Conservation (phyloP, 2,797 vertebrate species). For the Rhinogobio ventralis region DNA sequence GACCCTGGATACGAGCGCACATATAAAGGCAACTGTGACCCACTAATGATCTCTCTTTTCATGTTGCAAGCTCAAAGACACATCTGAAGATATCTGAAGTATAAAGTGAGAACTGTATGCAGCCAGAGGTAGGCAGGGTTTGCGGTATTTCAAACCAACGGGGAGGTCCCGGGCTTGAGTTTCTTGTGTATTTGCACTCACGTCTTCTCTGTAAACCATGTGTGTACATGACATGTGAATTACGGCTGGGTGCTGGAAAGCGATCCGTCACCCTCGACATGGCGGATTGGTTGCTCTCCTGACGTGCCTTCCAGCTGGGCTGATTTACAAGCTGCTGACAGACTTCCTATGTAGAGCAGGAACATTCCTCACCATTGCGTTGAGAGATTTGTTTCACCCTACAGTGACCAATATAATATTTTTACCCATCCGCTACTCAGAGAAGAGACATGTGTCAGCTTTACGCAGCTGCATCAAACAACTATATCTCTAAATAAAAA, state of each 20-base stretch:
- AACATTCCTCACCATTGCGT: slow-evolving; percentile 59
- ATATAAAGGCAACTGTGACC: slow-evolving; percentile 49
- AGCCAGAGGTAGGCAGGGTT: slow-evolving; percentile 24
- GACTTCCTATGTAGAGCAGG: slow-evolving; percentile 55
- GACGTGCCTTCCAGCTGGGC: slow-evolving; percentile 61
- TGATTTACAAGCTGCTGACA: slow-evolving; percentile 69
- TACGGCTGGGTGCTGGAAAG: slow-evolving; percentile 70
- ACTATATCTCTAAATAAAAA: slow-evolving; percentile 12
- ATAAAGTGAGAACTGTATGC: slow-evolving; percentile 28
- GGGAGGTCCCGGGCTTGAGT: slow-evolving; percentile 47
- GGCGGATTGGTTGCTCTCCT: slow-evolving; percentile 70
- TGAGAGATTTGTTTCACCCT: slow-evolving; percentile 55
- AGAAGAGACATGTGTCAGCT: slow-evolving; percentile 29
- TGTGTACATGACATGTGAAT: slow-evolving; percentile 62
- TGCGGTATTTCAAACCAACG: slow-evolving; percentile 39
- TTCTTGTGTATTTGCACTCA: slow-evolving; percentile 53
- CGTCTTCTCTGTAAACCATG: slow-evolving; percentile 55
- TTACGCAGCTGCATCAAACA: slow-evolving; percentile 22
- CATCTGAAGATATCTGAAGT: slow-evolving; percentile 34
- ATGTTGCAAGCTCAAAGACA: neutral
- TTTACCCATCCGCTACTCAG: neutral
- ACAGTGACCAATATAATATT: slow-evolving; percentile 28
- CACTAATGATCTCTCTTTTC: slow-evolving; percentile 35
- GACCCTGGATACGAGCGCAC: neutral
- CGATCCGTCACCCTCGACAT: slow-evolving; percentile 73